These are phyloP conservation scores for Burhinus oedicnemus DNA, from an alignment of 2,113 vertebrate genomes.

Conservation along the genomic window DNA sequence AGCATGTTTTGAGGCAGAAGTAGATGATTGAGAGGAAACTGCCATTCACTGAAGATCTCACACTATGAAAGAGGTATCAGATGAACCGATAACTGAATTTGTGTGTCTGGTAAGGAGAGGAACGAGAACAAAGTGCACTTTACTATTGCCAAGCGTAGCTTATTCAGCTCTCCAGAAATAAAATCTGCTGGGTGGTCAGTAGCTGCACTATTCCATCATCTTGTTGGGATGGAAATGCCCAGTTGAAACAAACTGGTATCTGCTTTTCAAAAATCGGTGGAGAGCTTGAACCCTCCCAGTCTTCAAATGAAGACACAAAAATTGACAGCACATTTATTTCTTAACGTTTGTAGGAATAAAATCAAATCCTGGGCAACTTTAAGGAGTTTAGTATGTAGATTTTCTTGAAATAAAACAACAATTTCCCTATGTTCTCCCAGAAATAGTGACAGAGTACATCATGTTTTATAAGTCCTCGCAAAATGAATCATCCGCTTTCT, in stretches of 20 bases:
- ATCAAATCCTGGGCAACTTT: neutral
- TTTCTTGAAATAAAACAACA: slow-evolving; percentile 6
- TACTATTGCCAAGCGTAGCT: neutral
- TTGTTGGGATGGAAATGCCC: neutral
- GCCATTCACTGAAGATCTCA: neutral
- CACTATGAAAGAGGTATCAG: neutral
- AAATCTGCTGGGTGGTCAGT: neutral
- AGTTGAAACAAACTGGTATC: neutral
- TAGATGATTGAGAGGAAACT: neutral
- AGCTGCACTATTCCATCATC: neutral
- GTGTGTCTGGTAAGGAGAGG: neutral
- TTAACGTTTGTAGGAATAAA: neutral
- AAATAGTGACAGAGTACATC: slow-evolving; percentile 28
- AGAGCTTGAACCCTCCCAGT: neutral
- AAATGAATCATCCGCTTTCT: slow-evolving; percentile 45
- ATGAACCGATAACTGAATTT: neutral
- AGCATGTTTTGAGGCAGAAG: neutral
- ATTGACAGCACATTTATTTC: neutral
- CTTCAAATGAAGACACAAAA: neutral
- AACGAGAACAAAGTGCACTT: neutral
- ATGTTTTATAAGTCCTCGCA: slow-evolving; percentile 7
- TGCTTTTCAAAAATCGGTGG: neutral
- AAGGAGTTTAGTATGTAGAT: neutral
- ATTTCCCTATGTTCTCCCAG: neutral
- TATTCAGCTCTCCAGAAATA: neutral